Percentiles rank a stretch among this genome's conserved stretches.
phyloP scores from a whole-genome alignment of 2,888 invertebrate species.

The Siphonodentalium dalli region DNA sequence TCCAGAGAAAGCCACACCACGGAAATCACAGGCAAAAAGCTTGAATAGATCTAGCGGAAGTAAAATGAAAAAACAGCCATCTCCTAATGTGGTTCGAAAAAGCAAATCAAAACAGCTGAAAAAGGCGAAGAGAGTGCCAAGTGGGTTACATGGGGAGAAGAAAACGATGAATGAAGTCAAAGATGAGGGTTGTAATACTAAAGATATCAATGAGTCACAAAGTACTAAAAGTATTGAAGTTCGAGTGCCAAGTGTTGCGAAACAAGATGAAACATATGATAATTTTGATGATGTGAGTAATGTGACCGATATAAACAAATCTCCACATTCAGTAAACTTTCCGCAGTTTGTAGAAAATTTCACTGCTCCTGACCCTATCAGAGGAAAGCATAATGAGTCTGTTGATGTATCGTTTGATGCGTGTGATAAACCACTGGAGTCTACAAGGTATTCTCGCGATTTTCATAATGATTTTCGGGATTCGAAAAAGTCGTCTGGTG shows the following conservation, averaged over 20 bases:
- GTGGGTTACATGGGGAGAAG: too few species aligned
- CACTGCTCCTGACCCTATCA: slow-evolving; percentile 42
- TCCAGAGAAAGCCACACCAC: too few species aligned
- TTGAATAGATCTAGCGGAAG: too few species aligned
- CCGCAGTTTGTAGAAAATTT: slow-evolving; percentile 42
- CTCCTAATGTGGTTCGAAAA: neutral
- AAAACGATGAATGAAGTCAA: slow-evolving; percentile 4
- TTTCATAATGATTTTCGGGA: slow-evolving; percentile 21
- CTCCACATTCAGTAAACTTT: slow-evolving; percentile 28
- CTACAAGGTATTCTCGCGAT: slow-evolving; percentile 46
- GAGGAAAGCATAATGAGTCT: slow-evolving; percentile 35
- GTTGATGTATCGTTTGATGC: slow-evolving; percentile 30
- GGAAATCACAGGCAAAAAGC: too few species aligned
- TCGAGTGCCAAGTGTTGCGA: slow-evolving; percentile 44
- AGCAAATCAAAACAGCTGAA: neutral
- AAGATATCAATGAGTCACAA: slow-evolving; percentile 20
- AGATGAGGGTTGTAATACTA: slow-evolving; percentile 24
- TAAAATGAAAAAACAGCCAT: neutral
- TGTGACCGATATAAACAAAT: slow-evolving; percentile 23
- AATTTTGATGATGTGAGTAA: slow-evolving; percentile 37
- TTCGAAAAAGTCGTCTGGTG: slow-evolving; percentile 43
- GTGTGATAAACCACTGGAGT: slow-evolving; percentile 42
- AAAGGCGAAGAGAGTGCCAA: neutral
- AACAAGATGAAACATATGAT: slow-evolving; percentile 34
- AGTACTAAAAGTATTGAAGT: slow-evolving; percentile 45